Evolutionary conservation across 2,888 invertebrate genomes (phyloP).

Genomic region (Dryadula phaetusa): DNA sequence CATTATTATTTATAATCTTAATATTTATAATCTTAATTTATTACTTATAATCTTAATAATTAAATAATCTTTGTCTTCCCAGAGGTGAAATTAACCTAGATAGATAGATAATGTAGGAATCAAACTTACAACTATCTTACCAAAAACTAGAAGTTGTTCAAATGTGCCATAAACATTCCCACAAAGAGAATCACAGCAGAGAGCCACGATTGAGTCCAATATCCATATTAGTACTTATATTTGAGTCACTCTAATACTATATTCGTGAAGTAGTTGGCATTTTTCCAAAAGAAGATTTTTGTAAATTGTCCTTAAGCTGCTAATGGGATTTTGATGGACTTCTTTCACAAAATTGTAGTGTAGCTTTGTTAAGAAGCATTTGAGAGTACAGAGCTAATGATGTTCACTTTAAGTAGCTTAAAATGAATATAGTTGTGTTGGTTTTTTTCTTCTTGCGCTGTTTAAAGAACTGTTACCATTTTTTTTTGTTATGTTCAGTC

Average conservation of each 20-base stretch:
- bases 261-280: background rate
- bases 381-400: conserved; percentile 5
- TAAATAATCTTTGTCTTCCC: no score
- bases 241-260: background rate
- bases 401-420: background rate
- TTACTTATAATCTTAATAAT: no score
- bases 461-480: background rate
- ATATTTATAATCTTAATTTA: no score
- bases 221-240: background rate
- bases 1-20: no score
- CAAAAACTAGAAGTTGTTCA: no score
- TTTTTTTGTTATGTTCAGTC: no score
- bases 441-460: background rate
- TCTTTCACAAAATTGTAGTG: conserved; percentile 4
- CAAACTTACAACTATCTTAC: no score
- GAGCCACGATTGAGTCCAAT: background rate
- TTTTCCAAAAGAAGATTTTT: conserved; percentile 13
- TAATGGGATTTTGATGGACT: conserved; percentile 22
- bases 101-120: no score
- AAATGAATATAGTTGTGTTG: background rate
- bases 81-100: no score
- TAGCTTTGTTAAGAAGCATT: conserved; percentile 9
- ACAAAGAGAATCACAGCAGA: background rate
- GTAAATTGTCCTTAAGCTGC: conserved; percentile 14
- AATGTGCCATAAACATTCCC: background rate